Base-by-base conservation (phyloP, 2,797 vertebrate genomes). In the Neosilurus hyrtlii region DNA sequence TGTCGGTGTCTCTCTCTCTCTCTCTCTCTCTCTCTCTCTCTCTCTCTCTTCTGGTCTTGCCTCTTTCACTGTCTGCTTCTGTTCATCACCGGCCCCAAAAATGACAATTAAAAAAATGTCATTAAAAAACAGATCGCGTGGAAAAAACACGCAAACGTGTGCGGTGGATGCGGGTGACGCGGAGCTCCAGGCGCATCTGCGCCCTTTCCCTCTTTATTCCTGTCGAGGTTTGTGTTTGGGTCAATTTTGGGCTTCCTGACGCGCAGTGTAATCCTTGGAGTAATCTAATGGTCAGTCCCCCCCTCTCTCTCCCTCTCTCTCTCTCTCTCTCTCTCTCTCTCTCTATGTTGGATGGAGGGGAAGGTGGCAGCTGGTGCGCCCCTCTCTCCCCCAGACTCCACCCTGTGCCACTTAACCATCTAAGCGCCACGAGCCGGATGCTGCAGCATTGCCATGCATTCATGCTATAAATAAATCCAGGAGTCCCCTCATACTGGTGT, bases 361-460 rank as follows among this genome's bases (percentile, higher is more conserved):
- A 82, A 88, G 88, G 88, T 90, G 86, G 79, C 87, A 87, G 88
- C 85, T 89, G 87, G 78, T 84, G 78, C 86, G 68, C 86, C 84
- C 86, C 86, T 63, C 85, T 66, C 54, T 30, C 80, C 85, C 86
- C 83, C 87, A 82, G 83, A 85, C 86, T 86, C 85, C 87, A 88
- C 86, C 87, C 86, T 88, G 86, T 87, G 84, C 79, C 86, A 84
- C 80, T 88, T 87, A 87, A 88, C 89, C 89, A 84, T 83, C 59
- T 87, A 70, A 62, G 82, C 63, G 86, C 87, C 85, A 84, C 63
- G 43, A 76, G 24, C 22, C 67, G 81, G 61, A 76, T 83, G 52
- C 72, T 82, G 78, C 86, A 26, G 37, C 43, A 63, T 22, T 65
- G 54, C 56, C 59, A 76, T 24, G 56, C 57, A 43, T 49, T 18